Evolutionary conservation across 2,113 vertebrate species (phyloP).

Genomic region (Elgaria multicarinata): DNA sequence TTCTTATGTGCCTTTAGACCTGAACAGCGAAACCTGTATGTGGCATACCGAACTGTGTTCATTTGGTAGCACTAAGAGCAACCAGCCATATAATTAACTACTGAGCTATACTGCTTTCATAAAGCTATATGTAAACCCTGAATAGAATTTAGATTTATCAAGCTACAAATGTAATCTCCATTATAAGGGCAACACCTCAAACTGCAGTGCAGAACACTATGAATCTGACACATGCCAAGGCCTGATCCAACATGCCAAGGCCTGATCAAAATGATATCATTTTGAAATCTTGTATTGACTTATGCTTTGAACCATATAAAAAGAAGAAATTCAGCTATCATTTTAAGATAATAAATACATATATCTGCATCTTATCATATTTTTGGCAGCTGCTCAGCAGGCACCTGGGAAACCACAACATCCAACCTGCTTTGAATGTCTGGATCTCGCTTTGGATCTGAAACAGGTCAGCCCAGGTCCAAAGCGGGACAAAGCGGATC

Average conservation of each 20-base stretch:
- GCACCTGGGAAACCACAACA: too few species aligned
- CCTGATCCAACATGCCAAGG: background rate
- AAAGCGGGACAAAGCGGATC: too few species aligned
- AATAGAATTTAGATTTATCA: constrained; percentile 32
- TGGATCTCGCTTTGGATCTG: too few species aligned
- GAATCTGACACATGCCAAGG: background rate
- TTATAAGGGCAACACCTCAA: background rate
- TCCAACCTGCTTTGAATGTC: too few species aligned
- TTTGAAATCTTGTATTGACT: background rate
- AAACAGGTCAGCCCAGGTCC: too few species aligned
- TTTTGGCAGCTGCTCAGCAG: too few species aligned
- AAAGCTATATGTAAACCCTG: constrained; percentile 46
- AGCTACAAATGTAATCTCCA: constrained; percentile 7
- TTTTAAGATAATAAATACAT: background rate
- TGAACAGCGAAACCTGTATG: constrained; percentile 38
- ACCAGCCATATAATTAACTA: constrained; percentile 46
- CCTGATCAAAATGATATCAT: background rate
- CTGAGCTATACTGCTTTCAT: constrained; percentile 31
- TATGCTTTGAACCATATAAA: constrained; percentile 20
- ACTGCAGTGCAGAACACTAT: background rate
- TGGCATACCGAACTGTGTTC: constrained; percentile 22
- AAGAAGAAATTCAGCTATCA: background rate
- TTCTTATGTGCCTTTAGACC: constrained; percentile 44
- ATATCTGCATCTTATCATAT: background rate
- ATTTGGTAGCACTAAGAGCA: constrained; percentile 48